Conservation (phyloP, 2,113 vertebrate genomes). For the Myrmecophaga tridactyla region DNA sequence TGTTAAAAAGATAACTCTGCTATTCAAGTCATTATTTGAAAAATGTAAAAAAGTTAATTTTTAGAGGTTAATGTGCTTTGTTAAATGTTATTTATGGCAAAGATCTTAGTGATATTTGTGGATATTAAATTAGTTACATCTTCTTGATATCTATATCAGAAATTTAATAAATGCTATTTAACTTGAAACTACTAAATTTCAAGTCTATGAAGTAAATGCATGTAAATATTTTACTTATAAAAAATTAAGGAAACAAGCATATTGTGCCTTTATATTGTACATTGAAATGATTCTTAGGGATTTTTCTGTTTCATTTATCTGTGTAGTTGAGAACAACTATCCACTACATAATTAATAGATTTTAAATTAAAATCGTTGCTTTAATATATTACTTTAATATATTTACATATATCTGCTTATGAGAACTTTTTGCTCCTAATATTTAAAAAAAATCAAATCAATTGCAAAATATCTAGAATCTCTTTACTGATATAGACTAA, state of each 20-base stretch:
- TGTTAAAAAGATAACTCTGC: neutral
- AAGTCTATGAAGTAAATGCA: neutral
- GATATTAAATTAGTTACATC: constrained; percentile 20
- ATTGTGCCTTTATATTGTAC: neutral
- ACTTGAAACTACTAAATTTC: neutral
- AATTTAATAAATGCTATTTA: constrained; percentile 34
- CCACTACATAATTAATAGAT: constrained; percentile 10
- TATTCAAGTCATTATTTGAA: neutral
- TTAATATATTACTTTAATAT: neutral
- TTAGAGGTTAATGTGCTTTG: neutral
- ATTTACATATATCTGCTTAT: neutral
- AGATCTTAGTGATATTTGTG: neutral
- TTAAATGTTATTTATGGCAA: neutral
- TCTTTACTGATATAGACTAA: neutral
- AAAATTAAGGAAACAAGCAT: constrained; percentile 11
- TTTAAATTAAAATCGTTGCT: neutral
- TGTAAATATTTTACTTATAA: constrained; percentile 13
- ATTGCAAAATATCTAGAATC: neutral
- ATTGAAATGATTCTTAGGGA: neutral
- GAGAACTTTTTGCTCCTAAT: neutral
- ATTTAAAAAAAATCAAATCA: neutral
- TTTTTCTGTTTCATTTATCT: constrained; percentile 23
- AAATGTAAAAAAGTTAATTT: neutral
- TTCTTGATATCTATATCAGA: constrained; percentile 10
- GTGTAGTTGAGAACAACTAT: neutral